Conservation (phyloP, 2,113 vertebrate genomes). For the Ifrita kowaldi region DNA sequence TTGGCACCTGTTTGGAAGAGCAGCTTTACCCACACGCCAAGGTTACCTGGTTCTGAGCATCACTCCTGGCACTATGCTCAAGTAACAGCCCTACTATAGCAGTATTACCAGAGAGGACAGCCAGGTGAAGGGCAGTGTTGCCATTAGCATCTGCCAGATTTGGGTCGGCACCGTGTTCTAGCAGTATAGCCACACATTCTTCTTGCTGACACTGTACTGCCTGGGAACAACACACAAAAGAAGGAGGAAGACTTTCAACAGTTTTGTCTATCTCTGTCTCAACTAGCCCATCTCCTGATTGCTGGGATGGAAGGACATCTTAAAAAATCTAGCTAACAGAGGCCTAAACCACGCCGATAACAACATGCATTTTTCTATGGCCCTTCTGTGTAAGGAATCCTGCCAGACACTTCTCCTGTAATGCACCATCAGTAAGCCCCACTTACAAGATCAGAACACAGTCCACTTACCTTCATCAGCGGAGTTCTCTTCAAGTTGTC, state of each 20-base stretch:
- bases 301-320: background rate
- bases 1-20: background rate
- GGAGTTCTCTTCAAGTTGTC: slow-evolving; percentile 79
- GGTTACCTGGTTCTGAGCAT: too few species aligned
- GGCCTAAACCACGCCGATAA: rapidly evolving
- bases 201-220: slow-evolving; percentile 88
- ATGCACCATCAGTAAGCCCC: background rate
- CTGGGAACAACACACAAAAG: slow-evolving; percentile 61
- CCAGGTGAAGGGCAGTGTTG: slow-evolving; percentile 86
- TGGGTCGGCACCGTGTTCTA: slow-evolving; percentile 82
- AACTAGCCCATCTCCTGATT: background rate
- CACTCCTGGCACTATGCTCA: slow-evolving; percentile 70
- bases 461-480: slow-evolving; percentile 80
- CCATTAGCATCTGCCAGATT: slow-evolving; percentile 76
- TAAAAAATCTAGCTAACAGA: background rate
- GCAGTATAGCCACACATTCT: slow-evolving; percentile 74
- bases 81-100: slow-evolving; percentile 74
- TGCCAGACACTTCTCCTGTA: background rate
- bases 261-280: background rate
- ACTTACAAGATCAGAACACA: background rate
- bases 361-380: background rate
- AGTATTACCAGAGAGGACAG: slow-evolving; percentile 67
- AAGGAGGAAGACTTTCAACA: background rate
- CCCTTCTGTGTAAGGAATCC: background rate
- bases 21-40: too few species aligned